phyloP scores from a whole-genome alignment of 2,797 vertebrate species.

The Calcarius lapponicus region DNA sequence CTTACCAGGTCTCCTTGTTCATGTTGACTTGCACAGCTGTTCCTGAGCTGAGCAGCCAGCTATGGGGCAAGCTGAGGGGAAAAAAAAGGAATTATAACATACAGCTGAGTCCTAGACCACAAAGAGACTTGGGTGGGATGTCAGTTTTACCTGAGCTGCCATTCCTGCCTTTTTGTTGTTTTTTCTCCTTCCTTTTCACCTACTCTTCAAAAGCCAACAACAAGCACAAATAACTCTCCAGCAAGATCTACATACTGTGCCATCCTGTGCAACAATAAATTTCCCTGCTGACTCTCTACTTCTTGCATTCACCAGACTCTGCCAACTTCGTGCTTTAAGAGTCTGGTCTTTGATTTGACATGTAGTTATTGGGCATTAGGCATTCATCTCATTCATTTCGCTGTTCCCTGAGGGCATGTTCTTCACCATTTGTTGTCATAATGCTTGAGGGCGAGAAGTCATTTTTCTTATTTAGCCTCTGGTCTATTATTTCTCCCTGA shows the following conservation, averaged over 20 bases:
- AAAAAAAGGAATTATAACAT: not conserved
- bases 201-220: not conserved
- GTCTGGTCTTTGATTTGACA: not conserved
- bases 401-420: conserved; percentile 30
- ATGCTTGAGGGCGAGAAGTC: conserved; percentile 45
- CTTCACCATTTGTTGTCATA: conserved; percentile 61
- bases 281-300: not conserved
- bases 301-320: not conserved
- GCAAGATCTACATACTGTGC: not conserved
- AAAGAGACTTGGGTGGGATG: not conserved
- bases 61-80: not conserved
- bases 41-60: not conserved
- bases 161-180: not conserved
- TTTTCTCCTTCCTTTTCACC: not conserved
- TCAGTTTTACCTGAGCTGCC: not conserved
- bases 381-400: conserved; percentile 39
- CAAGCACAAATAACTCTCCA: not conserved
- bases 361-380: conserved; percentile 45
- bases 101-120: not conserved
- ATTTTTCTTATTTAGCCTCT: conserved; percentile 59
- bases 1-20: accelerated
- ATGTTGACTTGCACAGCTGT: accelerated
- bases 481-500: conserved; percentile 40
- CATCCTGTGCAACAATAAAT: not conserved
- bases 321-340: conserved; percentile 16